Base-by-base conservation (phyloP, 2,797 vertebrate genomes). In the Chaetophractus vellerosus region DNA sequence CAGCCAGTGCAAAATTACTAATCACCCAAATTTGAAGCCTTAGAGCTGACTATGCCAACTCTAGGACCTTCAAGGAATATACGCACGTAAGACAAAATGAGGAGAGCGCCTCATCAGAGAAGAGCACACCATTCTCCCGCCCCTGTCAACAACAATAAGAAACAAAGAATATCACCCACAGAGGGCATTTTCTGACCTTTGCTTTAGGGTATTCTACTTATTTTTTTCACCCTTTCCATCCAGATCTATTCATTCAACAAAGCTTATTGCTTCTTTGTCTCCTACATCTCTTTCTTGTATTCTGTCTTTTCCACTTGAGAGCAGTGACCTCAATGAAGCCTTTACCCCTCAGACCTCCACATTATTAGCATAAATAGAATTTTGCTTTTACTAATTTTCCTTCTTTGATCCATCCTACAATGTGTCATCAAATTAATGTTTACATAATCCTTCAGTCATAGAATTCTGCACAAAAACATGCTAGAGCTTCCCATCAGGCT, bases 41-140 rank as follows among this genome's bases (percentile, higher is more conserved):
- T 45, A 15, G 57, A 79, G 33, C 6, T 50, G 15, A 10, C 9
- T 74, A 5, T 24, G 64, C 50, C 57, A 69, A 28, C 24, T 41
- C 9, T 5, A 21, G 18, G 24, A 9, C 26, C 38, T 71, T 74
- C 7, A 21, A 19, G 15, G 12, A 36, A 71, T 26, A 18, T 18
- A 3, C 4, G 0, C 10, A 68, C 4, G 1, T 5, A 72, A 72
- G 71, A 50, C 24, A n/a, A 74, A 66, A 69, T 12, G 36, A 66
- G 38, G 6, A 9, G 1, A 5, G 8, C 0, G 2, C 5, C 48
- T 52, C 72, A 45, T 2, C 26, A 15, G 45, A 3, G 9, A 38
- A 33, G 6, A 11, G 14, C 0, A 12, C 48, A 1, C 1, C 18
- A 19, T 18, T 16, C 52, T 19, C 6, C 52, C 3, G 5, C 18